These are phyloP conservation scores for Dichetophora obliterata DNA, from an alignment of 2,888 invertebrate species.

Conservation along the genomic window DNA sequence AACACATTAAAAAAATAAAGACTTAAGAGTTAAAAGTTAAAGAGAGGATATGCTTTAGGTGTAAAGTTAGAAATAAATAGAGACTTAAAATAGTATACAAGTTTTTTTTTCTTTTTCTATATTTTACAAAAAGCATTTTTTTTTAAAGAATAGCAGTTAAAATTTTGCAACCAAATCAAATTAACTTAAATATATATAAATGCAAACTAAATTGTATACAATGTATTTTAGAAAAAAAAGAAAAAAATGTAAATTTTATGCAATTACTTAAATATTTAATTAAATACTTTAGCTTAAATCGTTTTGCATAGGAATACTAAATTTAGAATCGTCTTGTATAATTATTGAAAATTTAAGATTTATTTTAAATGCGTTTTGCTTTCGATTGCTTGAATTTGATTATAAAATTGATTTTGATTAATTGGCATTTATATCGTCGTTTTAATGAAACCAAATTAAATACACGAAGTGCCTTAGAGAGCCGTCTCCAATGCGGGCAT, in stretches of 20 bases:
- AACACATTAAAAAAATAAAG: neutral
- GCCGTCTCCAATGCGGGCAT: conserved; percentile 64
- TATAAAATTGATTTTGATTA: neutral
- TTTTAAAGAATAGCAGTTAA: neutral
- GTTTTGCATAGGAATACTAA: conserved; percentile 3
- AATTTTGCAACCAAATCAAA: neutral
- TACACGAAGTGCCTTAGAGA: conserved; percentile 49
- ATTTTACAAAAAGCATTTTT: conserved; percentile 5
- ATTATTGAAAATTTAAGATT: neutral
- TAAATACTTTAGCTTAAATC: neutral
- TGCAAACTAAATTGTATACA: conserved; percentile 3
- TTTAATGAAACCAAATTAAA: conserved; percentile 10
- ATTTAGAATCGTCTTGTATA: conserved; percentile 13
- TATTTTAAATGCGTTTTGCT: neutral
- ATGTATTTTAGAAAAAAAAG: neutral
- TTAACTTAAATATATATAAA: neutral
- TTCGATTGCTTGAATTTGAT: neutral
- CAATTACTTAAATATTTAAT: neutral
- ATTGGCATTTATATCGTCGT: neutral
- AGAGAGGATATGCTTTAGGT: neutral
- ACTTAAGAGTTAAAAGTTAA: neutral
- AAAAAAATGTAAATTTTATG: too few relatives aligned
- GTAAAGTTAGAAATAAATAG: conserved; percentile 5
- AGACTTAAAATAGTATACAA: conserved; percentile 5
- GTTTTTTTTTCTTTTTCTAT: neutral